Evolutionary conservation across 2,888 invertebrate species (phyloP).

Genomic region (Eilema griseolum): DNA sequence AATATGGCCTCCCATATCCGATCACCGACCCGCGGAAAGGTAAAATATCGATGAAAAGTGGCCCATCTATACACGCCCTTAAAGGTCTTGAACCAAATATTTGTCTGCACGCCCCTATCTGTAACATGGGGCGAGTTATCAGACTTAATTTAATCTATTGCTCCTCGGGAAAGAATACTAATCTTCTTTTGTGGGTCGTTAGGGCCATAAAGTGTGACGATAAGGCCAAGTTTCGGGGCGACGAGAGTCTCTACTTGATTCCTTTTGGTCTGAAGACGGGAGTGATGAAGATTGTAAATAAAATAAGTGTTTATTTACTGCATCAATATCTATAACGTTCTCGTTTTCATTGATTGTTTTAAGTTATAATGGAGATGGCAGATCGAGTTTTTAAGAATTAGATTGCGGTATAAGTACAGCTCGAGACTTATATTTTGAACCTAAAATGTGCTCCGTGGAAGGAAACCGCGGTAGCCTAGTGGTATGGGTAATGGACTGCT

Average conservation of each 20-base stretch:
- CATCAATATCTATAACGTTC: not conserved
- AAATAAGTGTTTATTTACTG: conserved; percentile 7
- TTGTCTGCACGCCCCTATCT: conserved; percentile 34
- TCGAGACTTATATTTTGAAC: no score
- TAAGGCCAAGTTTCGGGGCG: conserved; percentile 28
- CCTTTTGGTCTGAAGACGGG: not conserved
- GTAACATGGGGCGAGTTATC: conserved; percentile 36
- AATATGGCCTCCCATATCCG: not conserved
- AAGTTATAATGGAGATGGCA: not conserved
- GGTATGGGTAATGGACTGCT: no score
- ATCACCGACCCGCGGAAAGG: not conserved
- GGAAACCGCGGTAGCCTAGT: no score
- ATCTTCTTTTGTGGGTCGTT: conserved; percentile 45
- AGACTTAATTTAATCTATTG: conserved; percentile 44
- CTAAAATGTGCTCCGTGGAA: no score
- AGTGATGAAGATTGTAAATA: conserved; percentile 5
- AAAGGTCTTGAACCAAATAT: conserved; percentile 35
- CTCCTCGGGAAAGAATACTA: conserved; percentile 45
- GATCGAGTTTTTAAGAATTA: not conserved
- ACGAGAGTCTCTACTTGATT: conserved; percentile 16
- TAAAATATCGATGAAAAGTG: conserved; percentile 12
- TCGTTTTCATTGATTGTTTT: not conserved
- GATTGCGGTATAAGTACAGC: no score
- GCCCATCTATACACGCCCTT: conserved; percentile 11
- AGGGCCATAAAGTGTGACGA: conserved; percentile 42